A percentile compares a stretch with the other conserved stretches of the same genome.
Conservation (phyloP, 2,113 vertebrate genomes). For the Muntiacus reevesi region DNA sequence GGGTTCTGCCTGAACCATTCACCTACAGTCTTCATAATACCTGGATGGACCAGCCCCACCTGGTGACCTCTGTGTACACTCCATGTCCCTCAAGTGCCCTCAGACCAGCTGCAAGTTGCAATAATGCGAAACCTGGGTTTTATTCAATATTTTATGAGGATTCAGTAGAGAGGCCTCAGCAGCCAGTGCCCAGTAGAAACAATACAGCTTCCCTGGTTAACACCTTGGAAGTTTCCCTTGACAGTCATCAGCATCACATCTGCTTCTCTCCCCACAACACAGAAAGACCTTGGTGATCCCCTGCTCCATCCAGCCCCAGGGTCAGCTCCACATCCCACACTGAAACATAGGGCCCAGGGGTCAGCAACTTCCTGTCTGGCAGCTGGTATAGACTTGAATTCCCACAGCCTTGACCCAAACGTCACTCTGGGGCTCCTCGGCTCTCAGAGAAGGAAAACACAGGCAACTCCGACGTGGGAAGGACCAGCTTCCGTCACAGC, state of each 20-base stretch:
- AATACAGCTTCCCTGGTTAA: background rate
- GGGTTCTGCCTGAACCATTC: background rate
- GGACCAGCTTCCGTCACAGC: background rate
- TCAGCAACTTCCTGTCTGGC: too few species aligned
- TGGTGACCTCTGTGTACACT: background rate
- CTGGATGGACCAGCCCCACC: accelerated
- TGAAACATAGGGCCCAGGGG: accelerated
- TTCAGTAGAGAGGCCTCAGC: background rate
- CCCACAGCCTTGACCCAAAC: background rate
- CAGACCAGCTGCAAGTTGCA: too few species aligned
- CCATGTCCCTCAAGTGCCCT: too few species aligned
- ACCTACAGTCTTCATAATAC: background rate
- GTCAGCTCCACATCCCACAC: too few species aligned
- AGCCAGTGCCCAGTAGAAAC: background rate
- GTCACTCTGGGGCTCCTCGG: background rate
- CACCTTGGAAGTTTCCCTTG: too few species aligned
- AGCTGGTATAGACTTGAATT: background rate
- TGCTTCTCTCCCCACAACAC: background rate
- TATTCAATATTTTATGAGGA: background rate
- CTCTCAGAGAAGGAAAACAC: background rate
- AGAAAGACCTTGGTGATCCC: background rate
- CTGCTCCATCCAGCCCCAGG: background rate
- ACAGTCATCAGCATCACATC: background rate
- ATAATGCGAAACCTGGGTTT: background rate
- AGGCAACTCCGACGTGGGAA: background rate